Evolutionary conservation across 1,140 invertebrate species (phyloP), one percentile per base, ranked within the genome.

Genomic region (Kradibia gibbosae): DNA sequence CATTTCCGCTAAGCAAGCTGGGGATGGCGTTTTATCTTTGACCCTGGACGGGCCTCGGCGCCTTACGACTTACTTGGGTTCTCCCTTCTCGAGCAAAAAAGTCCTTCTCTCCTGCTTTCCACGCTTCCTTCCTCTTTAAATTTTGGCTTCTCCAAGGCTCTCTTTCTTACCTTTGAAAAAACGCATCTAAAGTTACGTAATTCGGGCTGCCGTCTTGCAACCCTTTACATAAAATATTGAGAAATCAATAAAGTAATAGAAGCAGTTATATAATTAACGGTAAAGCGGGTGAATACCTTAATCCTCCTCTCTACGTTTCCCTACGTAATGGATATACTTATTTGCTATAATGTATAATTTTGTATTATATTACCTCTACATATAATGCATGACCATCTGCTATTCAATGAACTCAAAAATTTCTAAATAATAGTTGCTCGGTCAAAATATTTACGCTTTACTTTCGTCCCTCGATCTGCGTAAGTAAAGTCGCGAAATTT

Each of bases 181-280:
- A 39, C 22, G 57, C 65, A 79, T 83, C 57, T 79, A 78, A 50
- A 71, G 62, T 82, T 79, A 78, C 79, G 71, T 72, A 70, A 75
- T 81, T 67, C 17, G 31, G 45, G 39, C 74, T 78, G 73, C 39
- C 25, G 10, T 34, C 45, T 50, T 31, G 28, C 57, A 57, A 42
- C 31, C n/a, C 71, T 73, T 73, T 45, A 50, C 53, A 31, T 34
- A 53, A 71, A 13, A 48, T 39, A 10, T 42, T 22, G 22, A 45
- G 22, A 45, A 25, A 65, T 65, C 60, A 11, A 65, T 65, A 20
- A 36, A 65, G 60, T 65, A 28, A 31, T 67, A 36, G 11, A 28
- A 28, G 15, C 36, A 67, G n/a, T 11, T 39, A 67, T 67, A 31
- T 67, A 39, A 67, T 67, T 67, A 67, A 17, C 17, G 34, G 11